Base-by-base conservation (phyloP, 2,888 invertebrate genomes). In the Spialia ferax region DNA sequence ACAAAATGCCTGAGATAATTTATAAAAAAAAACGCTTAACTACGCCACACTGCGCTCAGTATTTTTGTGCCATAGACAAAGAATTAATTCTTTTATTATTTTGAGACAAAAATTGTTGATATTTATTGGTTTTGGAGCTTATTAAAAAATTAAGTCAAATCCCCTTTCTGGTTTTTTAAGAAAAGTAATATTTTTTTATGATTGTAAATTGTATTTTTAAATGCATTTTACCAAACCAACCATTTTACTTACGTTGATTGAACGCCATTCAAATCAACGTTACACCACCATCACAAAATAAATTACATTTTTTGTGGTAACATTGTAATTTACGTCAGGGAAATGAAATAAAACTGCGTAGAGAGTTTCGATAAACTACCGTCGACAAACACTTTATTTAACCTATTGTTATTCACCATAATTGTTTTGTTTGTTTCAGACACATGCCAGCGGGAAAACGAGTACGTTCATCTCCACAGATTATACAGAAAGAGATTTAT, bases 381-480 rank as follows among this genome's bases (percentile, higher is more conserved):
- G 42, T 50, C 22, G 50, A 23, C 23, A 52, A n/a, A 13, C n/a
- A 52, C 22, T 52, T 52, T 52, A 52, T 52, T 22, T 52, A 22
- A 23, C 42, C 55, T 55, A 63, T 54, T 63, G 26, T 63, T 29
- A 62, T 63, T 42, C 26, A 55, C 22, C 52, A 63, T 63, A 63
- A 63, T 63, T 55, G 63, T 63, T 61, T 18, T 23, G 55, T 63
- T 63, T 63, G 63, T 63, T 63, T 15, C 63, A 63, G 63, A 63
- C 63, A 63, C 54, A 32, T 62, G 62, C 50, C 62, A 52, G 32
- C 52, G 22, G 22, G 22, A 42, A 42, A 45, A 55, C 63, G 56
- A 55, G 48, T 42, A 15, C 42, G 11, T 42, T 42, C 29, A 10
- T 1, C 54, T n/a, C 42, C 54, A 55, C 55, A 55, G 55, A 55